A percentile compares a stretch with the other conserved stretches of the same genome.
phyloP scores from a whole-genome alignment of 2,113 vertebrate species.

The Apaloderma vittatum region DNA sequence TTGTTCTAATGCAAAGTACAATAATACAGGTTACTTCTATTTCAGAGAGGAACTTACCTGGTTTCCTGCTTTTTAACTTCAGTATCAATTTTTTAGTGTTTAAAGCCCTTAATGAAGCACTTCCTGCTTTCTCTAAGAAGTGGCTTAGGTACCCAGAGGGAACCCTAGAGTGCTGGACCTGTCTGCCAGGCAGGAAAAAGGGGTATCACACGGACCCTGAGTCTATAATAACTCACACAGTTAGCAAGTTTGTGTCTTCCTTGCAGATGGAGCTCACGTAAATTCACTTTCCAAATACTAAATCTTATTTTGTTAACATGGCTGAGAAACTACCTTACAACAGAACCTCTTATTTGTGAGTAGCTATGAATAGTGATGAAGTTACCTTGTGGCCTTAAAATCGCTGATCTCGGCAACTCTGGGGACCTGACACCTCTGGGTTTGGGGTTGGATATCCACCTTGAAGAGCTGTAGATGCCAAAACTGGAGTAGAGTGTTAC shows the following conservation, averaged over 20 bases:
- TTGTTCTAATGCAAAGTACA: not conserved
- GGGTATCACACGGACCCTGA: too few species aligned
- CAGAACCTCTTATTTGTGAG: not conserved
- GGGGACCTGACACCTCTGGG: not conserved
- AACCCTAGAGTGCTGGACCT: too few species aligned
- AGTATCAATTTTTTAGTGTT: not conserved
- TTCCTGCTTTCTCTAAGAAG: not conserved
- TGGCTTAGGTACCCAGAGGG: not conserved
- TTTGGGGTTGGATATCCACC: not conserved
- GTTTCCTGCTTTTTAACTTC: not conserved
- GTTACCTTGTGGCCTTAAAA: not conserved
- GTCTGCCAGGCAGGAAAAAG: too few species aligned
- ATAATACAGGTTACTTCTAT: not conserved
- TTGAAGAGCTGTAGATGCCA: not conserved
- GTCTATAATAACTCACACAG: not conserved
- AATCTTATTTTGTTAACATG: not conserved
- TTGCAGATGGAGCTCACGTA: not conserved
- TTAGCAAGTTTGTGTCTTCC: not conserved
- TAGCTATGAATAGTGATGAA: not conserved
- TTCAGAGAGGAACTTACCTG: not conserved
- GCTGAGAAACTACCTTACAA: not conserved
- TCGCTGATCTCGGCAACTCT: not conserved
- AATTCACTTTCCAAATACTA: not conserved
- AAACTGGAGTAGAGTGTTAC: not conserved
- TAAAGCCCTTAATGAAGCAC: not conserved